Evolutionary conservation across 2,888 invertebrate genomes (phyloP).

Genomic region (Microctonus hyperodae): DNA sequence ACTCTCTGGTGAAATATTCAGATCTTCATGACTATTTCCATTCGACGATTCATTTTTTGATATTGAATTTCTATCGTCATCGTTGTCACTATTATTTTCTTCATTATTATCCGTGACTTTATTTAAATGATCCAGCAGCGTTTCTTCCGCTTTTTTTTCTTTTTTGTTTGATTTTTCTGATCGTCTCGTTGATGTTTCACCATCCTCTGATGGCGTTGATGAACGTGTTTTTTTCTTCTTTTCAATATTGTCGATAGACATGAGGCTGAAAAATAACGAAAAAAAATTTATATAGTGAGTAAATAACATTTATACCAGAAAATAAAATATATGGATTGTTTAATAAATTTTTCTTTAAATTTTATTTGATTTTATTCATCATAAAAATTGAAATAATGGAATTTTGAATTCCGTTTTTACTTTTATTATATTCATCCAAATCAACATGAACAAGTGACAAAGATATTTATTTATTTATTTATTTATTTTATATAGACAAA

Average conservation of each 20-base stretch:
- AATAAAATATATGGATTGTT: slow-evolving; percentile 9
- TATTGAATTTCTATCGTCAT: slow-evolving; percentile 24
- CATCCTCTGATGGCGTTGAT: slow-evolving; percentile 28
- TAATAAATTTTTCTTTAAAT: slow-evolving; percentile 13
- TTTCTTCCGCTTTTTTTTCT: slow-evolving; percentile 45
- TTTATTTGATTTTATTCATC: neutral
- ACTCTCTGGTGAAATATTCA: slow-evolving; percentile 5
- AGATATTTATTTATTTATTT: neutral
- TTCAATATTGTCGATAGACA: slow-evolving; percentile 44
- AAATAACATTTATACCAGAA: slow-evolving; percentile 16
- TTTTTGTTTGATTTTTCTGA: slow-evolving; percentile 33
- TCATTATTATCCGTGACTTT: slow-evolving; percentile 3
- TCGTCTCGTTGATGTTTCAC: slow-evolving; percentile 25
- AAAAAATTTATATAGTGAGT: slow-evolving; percentile 28
- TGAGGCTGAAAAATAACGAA: slow-evolving; percentile 35
- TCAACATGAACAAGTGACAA: slow-evolving; percentile 16
- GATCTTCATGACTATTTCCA: neutral
- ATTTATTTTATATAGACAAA: neutral
- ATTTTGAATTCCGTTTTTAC: neutral
- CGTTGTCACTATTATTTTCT: neutral
- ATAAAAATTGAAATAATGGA: slow-evolving; percentile 17
- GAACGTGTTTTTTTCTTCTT: slow-evolving; percentile 29
- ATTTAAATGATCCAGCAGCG: slow-evolving; percentile 49
- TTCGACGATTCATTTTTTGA: neutral
- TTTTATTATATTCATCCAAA: neutral